Conservation (phyloP, 2,113 vertebrate genomes). For the Amphiprion ocellaris region DNA sequence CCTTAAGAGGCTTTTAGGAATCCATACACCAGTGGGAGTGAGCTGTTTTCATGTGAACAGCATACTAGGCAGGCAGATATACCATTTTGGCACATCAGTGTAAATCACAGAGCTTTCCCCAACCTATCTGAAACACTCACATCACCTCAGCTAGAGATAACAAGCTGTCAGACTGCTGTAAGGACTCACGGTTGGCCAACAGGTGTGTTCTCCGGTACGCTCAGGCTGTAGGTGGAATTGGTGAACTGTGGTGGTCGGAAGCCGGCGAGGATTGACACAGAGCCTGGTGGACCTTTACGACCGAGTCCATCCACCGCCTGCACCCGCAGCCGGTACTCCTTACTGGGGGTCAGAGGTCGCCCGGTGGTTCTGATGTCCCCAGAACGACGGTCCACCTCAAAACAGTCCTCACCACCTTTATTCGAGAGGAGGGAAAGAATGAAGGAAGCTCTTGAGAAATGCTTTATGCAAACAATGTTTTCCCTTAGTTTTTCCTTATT, state of each 20-base stretch:
- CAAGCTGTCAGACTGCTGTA: background rate
- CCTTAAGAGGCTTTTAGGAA: no score
- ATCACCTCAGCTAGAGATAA: background rate
- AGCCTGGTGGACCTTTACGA: conserved; percentile 81
- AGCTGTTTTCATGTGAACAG: no score
- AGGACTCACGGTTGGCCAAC: conserved; percentile 87
- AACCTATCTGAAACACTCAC: no score
- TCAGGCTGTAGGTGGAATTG: conserved; percentile 87
- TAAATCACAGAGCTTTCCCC: no score
- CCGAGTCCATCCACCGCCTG: conserved; percentile 83
- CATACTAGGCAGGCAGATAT: no score
- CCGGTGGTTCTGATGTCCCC: conserved; percentile 88
- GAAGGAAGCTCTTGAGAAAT: background rate
- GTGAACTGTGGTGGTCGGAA: conserved; percentile 90
- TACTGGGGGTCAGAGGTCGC: conserved; percentile 84
- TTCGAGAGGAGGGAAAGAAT: background rate
- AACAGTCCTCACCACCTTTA: conserved; percentile 88
- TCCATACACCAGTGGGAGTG: no score
- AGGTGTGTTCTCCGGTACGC: conserved; percentile 85
- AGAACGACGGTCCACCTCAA: conserved; percentile 85
- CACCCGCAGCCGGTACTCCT: conserved; percentile 88
- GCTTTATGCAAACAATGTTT: no score
- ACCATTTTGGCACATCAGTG: no score
- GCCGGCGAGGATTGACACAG: conserved; percentile 86
- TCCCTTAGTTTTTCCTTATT: no score